Percentiles rank a stretch among this genome's conserved stretches.
Evolutionary conservation across 2,797 vertebrate species (phyloP).

Genomic region (Taenioides sp.): DNA sequence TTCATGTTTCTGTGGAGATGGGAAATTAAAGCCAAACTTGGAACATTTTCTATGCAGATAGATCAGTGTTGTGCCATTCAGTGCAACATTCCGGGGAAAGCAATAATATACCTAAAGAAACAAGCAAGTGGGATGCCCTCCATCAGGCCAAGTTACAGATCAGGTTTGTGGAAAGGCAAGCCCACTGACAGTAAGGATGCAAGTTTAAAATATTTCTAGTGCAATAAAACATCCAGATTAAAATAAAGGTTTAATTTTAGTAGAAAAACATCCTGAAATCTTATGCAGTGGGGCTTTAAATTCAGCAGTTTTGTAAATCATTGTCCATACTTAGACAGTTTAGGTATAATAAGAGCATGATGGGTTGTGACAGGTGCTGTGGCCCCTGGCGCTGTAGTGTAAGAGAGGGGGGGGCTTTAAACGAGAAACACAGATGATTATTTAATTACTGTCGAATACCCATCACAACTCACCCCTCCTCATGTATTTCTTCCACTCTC

Average conservation of each 20-base stretch:
- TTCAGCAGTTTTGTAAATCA: neutral
- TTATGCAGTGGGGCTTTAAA: neutral
- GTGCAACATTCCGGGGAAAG: no score
- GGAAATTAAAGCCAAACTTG: no score
- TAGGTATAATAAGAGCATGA: slow-evolving; percentile 70
- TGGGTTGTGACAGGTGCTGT: slow-evolving; percentile 92
- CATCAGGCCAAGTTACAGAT: neutral
- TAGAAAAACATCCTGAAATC: neutral
- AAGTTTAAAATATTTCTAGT: no score
- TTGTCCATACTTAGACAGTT: slow-evolving; percentile 2
- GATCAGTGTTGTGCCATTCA: no score
- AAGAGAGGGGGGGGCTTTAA: slow-evolving; percentile 79
- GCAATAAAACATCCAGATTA: no score
- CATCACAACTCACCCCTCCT: slow-evolving; percentile 23
- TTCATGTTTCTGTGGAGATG: no score
- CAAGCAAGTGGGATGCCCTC: no score
- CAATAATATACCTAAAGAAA: no score
- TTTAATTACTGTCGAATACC: slow-evolving; percentile 91
- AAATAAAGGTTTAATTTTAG: neutral
- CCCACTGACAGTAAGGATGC: neutral
- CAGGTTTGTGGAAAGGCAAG: neutral
- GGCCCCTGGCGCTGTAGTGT: slow-evolving; percentile 79
- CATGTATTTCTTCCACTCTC: slow-evolving; percentile 22
- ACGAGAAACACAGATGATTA: slow-evolving; percentile 90
- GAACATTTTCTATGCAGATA: no score